Base-by-base conservation (phyloP, 1,140 invertebrate species). In the Nasonia giraulti region DNA sequence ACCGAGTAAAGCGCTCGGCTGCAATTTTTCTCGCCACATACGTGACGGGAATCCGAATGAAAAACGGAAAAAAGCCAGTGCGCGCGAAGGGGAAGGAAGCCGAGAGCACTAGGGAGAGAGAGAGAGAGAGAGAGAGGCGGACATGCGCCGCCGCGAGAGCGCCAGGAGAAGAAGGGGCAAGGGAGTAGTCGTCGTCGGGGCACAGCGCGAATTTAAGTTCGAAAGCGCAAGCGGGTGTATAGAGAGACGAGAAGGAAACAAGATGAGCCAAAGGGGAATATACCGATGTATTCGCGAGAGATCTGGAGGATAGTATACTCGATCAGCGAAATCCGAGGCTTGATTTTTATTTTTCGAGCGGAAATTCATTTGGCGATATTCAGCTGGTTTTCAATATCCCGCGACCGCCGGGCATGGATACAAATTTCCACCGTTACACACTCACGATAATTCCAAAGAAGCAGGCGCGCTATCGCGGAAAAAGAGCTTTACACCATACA, bases 21-120 rank as follows among this genome's bases (percentile, higher is more conserved):
- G 92, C 92, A 93, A 93, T 93, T 93, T 93, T 93, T 93, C 91
- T 93, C 92, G 92, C 92, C 90, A 93, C 90, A 92, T 92, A 93
- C 92, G 92, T 93, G 92, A 93, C 92, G 88, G 84, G 92, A 91
- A 92, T 93, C 88, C 88, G 90, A 92, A 92, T 90, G 89, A 91
- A 89, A 89, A 89, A 88, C 82, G 50, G 82, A 87, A 85, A 87
- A 88, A 89, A 88, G 87, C 83, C 83, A 86, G 85, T n/a, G 83
- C 33, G 3, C 33, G 27, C 27, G 27, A 37, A 37, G 33, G 85
- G 33, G 84, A 33, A 44, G n/a, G 17, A 44, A 20, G 73, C 75
- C 27, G 27, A 4, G 33, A 17, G 66, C 69, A 50, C 17, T 17
- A 23, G 73, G 47, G 84, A 83, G 50, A 68, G 23, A 83, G 47